These are phyloP conservation scores for Thecocarcelia acutangulata DNA, from an alignment of 2,888 invertebrate genomes.

Conservation along the genomic window DNA sequence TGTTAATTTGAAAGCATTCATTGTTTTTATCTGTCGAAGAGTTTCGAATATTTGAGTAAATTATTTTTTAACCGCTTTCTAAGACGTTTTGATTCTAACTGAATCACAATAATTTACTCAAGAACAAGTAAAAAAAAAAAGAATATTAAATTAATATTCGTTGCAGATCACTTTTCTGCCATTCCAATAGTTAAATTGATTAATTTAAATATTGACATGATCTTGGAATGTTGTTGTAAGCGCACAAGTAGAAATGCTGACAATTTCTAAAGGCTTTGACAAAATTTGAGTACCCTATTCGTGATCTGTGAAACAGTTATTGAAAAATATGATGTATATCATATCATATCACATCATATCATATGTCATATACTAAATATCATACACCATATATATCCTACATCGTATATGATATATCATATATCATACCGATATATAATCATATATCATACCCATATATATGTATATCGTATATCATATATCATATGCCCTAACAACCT, in stretches of 20 bases:
- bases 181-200: conserved; percentile 58
- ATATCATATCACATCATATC: no score
- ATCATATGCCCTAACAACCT: no score
- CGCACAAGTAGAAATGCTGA: conserved; percentile 12
- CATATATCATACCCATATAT: no score
- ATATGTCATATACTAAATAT: no score
- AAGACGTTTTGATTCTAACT: conserved; percentile 55
- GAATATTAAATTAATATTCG: conserved; percentile 25
- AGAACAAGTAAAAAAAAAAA: conserved; percentile 6
- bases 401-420: no score
- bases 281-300: background rate
- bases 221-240: conserved; percentile 48
- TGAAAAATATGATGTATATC: no score
- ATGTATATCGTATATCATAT: no score
- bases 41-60: background rate
- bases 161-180: conserved; percentile 41
- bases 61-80: conserved; percentile 52
- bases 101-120: conserved; percentile 42
- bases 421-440: no score
- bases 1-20: conserved; percentile 34
- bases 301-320: no score
- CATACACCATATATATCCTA: no score
- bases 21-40: background rate
- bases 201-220: conserved; percentile 70
- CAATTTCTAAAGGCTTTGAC: background rate